Percentiles rank a stretch among this genome's conserved stretches.
phyloP scores from a whole-genome alignment of 2,797 vertebrate species.

The Pipistrellus kuhlii region DNA sequence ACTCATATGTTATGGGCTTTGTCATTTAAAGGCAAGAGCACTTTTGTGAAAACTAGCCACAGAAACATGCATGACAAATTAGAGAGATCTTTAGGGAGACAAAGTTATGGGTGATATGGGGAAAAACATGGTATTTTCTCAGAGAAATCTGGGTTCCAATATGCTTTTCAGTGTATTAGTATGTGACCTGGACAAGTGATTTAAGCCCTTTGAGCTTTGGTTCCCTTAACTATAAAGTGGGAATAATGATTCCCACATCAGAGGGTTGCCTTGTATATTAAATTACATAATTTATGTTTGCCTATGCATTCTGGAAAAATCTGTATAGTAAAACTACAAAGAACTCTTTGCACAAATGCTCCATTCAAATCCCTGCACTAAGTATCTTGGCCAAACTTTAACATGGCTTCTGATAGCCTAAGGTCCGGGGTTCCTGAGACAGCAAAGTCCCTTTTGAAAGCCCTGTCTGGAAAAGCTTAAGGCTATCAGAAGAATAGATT shows the following conservation, averaged over 20 bases:
- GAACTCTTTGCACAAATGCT: not conserved
- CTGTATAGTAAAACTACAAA: not conserved
- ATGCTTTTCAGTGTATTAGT: slow-evolving; percentile 38
- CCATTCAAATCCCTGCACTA: not conserved
- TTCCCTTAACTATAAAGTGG: not conserved
- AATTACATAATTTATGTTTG: slow-evolving; percentile 40
- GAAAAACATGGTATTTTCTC: slow-evolving; percentile 20
- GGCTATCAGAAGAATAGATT: not conserved
- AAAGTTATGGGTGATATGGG: slow-evolving; percentile 4
- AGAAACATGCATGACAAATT: slow-evolving; percentile 52
- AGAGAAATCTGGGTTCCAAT: slow-evolving; percentile 47
- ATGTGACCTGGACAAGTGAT: not conserved
- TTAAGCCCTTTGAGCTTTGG: slow-evolving; percentile 16
- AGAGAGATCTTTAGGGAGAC: slow-evolving; percentile 28
- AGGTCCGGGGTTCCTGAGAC: fast-evolving
- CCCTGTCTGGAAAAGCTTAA: not conserved
- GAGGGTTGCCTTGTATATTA: not conserved
- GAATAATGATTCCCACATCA: not conserved
- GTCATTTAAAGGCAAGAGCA: slow-evolving; percentile 50
- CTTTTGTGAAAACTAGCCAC: slow-evolving; percentile 54
- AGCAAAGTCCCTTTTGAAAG: not conserved
- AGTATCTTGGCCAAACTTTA: not conserved
- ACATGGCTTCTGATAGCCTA: not conserved
- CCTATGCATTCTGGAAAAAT: slow-evolving; percentile 33
- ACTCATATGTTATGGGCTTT: slow-evolving; percentile 27